Evolutionary conservation across 2,888 invertebrate species (phyloP), one percentile per base, ranked within the genome.

Genomic region (Cacoxenus indagator): DNA sequence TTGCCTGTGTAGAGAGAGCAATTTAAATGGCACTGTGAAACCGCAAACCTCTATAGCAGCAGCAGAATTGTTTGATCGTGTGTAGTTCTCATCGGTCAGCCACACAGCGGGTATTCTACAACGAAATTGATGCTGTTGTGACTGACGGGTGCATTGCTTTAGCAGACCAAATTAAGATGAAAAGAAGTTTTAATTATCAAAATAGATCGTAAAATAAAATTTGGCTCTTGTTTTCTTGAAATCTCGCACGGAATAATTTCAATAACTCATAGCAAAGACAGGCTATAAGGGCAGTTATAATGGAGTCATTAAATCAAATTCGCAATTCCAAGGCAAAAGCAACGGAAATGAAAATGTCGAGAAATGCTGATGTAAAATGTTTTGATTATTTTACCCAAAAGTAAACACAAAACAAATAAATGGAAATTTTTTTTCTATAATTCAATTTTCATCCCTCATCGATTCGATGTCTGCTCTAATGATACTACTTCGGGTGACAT

Each of bases 351-450:
- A 24, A 61, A 61, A 61, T 61, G 37, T 19, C 62, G 73, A 77
- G 75, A 80, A 80, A 79, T 81, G 81, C 79, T 79, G 77, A 76
- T 76, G 77, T 76, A 78, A 81, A 79, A 79, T 79, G 77, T 80
- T 80, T 80, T 79, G 80, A 79, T 79, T 62, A 61, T 45, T 76
- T 75, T 69, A 73, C 69, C 68, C 65, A 45, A 54, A 65, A 62
- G 57, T 54, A 64, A 71, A 64, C 61, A 65, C 70, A 71, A 75
- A 67, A 69, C 67, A 73, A 70, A 70, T 70, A 70, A 75, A 77
- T 74, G 65, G 46, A 69, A 72, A 24, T 75, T 74, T 77, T 76
- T 74, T 76, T 71, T 71, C 69, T 71, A 68, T 70, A 75, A 76
- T 75, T 77, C 67, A 73, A 72, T 75, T 74, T 82, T 74, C 75